phyloP scores from a whole-genome alignment of 2,113 vertebrate genomes.

The Aleadryas rufinucha region DNA sequence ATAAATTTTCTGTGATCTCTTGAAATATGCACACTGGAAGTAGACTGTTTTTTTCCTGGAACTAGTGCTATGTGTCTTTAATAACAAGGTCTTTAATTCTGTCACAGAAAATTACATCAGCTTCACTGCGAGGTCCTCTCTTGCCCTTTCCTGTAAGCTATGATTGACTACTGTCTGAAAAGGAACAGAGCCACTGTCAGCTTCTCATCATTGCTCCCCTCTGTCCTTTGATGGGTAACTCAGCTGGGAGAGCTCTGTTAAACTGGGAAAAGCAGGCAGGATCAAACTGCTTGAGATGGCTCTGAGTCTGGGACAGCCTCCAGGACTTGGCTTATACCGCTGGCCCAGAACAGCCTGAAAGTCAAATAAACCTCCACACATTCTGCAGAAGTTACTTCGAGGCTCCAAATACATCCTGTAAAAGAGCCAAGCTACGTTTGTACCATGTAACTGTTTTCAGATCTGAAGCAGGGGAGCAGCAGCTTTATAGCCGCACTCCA shows the following conservation, averaged over 20 bases:
- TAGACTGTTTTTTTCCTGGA: background rate
- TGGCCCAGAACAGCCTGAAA: background rate
- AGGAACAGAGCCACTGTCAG: background rate
- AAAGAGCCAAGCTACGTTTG: background rate
- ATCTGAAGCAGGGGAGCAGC: background rate
- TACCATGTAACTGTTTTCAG: background rate
- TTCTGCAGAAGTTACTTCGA: background rate
- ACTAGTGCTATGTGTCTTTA: background rate
- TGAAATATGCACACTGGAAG: background rate
- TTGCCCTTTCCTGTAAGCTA: background rate
- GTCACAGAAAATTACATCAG: background rate
- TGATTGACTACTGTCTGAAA: background rate
- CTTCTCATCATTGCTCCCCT: background rate
- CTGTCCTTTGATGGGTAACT: background rate
- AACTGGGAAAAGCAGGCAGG: background rate
- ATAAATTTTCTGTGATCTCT: background rate
- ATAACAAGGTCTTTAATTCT: background rate
- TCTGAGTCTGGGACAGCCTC: background rate
- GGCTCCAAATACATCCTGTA: background rate
- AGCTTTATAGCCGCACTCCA: background rate
- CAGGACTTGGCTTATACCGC: background rate
- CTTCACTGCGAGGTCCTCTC: background rate
- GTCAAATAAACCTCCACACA: background rate
- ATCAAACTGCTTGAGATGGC: background rate
- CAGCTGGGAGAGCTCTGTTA: background rate